Evolutionary conservation across 2,888 invertebrate genomes (phyloP).

Genomic region (Chaetogeoica ovagalla): DNA sequence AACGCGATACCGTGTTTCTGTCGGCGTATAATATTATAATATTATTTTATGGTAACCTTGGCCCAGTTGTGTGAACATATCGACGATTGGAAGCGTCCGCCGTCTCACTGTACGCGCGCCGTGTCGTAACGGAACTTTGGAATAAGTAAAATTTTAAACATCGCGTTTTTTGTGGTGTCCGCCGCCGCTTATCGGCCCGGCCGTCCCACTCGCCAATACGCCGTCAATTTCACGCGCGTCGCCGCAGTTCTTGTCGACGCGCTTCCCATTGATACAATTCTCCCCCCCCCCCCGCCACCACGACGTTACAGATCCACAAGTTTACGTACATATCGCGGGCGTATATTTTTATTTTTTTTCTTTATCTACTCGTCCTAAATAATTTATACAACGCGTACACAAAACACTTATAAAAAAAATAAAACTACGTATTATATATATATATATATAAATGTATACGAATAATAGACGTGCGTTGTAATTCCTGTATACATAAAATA

Average conservation of each 20-base stretch:
- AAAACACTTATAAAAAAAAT: neutral
- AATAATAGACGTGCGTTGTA: too few species aligned
- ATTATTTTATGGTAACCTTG: conserved; percentile 36
- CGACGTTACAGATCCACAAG: too few species aligned
- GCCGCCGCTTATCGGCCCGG: conserved; percentile 1
- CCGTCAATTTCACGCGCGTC: too few species aligned
- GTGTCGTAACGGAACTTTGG: conserved; percentile 41
- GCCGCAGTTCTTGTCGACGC: neutral
- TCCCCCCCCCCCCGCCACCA: neutral
- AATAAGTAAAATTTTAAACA: conserved; percentile 2
- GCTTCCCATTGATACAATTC: neutral
- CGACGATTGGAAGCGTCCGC: conserved; percentile 47
- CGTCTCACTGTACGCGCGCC: conserved; percentile 7
- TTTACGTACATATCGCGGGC: neutral
- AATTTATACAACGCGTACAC: neutral
- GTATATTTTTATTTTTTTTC: neutral
- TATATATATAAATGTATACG: too few species aligned
- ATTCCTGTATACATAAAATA: too few species aligned
- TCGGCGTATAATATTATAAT: too few species aligned
- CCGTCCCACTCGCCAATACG: too few species aligned
- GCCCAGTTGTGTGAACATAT: conserved; percentile 41
- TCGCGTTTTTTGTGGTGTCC: neutral
- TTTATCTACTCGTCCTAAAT: conserved; percentile 17
- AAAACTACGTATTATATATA: neutral
- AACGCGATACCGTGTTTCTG: conserved; percentile 32